Evolutionary conservation across 2,113 vertebrate genomes (phyloP), one percentile per base, ranked within the genome.

Genomic region (Euleptes europaea): DNA sequence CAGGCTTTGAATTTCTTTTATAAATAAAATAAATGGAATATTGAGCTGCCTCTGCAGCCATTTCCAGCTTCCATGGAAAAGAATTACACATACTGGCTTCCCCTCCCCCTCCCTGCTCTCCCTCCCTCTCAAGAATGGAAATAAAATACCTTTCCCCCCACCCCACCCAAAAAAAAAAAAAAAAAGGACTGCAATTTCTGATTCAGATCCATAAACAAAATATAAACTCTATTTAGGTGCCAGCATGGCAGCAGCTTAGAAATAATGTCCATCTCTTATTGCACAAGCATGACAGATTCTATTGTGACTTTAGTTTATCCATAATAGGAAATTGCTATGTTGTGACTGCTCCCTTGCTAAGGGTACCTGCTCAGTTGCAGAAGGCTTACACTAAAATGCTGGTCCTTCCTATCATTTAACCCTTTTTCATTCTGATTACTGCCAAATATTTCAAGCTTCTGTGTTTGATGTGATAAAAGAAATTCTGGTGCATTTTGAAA

Each of bases 1-100:
- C 96, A 97, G 96, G 94, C 95, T 97, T 97, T 97, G 96, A 97
- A 96, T 97, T 97, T 96, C 96, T 97, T 97, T 97, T 97, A 96
- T 96, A 97, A 97, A 97, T 97, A 97, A 97, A 97, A 97, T 97
- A 97, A 97, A 97, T 97, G 96, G 95, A 96, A 97, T 97, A 97
- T 97, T 96, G 96, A 97, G 97, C 96, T 94, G 94, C 96, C 54
- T 96, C 95, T 94, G 91, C 93, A 95, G 94, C 95, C 94, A 95
- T 96, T 95, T 95, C 88, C 93, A 94, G 95, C 95, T 96, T 95
- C 95, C 95, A 93, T 94, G 95, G 96, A 97, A 95, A 95, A 96
- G 95, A 96, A 97, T 97, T 96, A 97, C 95, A 97, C 95, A 95
- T 96, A 94, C 96, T 93, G 92, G 92, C 69, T 23, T 17, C n/a